A percentile compares a stretch with the other conserved stretches of the same genome.
These are phyloP conservation scores for Festucalex cinctus DNA, from an alignment of 2,113 vertebrate genomes.

Conservation along the genomic window DNA sequence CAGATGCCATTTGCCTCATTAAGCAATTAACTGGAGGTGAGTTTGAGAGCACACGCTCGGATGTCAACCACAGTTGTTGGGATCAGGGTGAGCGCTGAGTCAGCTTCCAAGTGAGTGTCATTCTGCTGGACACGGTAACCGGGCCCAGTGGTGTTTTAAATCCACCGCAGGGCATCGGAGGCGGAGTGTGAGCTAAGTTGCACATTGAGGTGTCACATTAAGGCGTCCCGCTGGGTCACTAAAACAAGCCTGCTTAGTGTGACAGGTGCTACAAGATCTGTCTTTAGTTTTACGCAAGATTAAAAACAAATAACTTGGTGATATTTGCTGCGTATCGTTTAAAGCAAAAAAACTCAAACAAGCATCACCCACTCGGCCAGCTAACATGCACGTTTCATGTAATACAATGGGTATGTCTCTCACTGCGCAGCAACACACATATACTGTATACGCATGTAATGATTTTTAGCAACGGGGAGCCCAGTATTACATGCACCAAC, in stretches of 20 bases:
- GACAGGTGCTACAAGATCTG: not conserved
- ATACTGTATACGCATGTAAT: conserved; percentile 35
- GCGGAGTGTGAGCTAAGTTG: conserved; percentile 44
- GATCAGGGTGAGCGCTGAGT: conserved; percentile 32
- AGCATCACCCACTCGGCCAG: not conserved
- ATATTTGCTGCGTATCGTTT: not conserved
- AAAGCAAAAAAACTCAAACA: not conserved
- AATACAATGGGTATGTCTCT: conserved; percentile 34
- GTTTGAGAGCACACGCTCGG: not conserved
- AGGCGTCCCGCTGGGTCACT: conserved; percentile 31
- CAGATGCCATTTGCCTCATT: conserved; percentile 25
- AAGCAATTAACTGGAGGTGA: conserved; percentile 29
- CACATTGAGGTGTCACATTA: conserved; percentile 50
- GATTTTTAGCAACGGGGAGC: conserved; percentile 49
- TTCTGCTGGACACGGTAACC: conserved; percentile 42
- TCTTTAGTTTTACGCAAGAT: not conserved
- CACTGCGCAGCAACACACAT: conserved; percentile 37
- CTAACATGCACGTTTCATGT: not conserved
- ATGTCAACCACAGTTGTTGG: conserved; percentile 3
- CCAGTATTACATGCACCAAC: conserved; percentile 32
- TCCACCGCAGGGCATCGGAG: conserved; percentile 36
- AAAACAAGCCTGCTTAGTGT: not conserved
- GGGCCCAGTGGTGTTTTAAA: conserved; percentile 31
- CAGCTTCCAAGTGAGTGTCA: conserved; percentile 48
- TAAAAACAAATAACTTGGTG: not conserved